Evolutionary conservation across 1,140 invertebrate genomes (phyloP), one percentile per base, ranked within the genome.

Genomic region (Holcopasites calliopsidis): DNA sequence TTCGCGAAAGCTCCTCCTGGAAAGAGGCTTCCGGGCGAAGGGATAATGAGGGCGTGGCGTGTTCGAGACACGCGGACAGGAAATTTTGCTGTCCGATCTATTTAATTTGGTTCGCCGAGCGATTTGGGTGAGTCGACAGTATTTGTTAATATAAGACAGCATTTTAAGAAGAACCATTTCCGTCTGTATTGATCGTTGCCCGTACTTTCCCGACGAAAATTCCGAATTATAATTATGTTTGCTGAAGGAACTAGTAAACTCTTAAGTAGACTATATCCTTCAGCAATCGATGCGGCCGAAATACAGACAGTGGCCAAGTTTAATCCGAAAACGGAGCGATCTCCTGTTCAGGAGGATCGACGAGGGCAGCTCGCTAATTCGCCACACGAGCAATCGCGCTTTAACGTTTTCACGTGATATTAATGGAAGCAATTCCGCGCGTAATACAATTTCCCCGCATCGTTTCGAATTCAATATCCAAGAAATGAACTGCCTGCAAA

Each of bases 401-500:
- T 64, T 33, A 64, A 64, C 61, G 28, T 44, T 49, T 64, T 49
- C 28, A 28, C 28, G n/a, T 10, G 42, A 47, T 31, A 64, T 49
- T 64, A 64, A 64, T 47, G 42, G 61, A 64, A n/a, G 61, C 28
- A 64, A 64, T 64, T 64, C 42, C 28, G 6, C 6, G n/a, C n/a
- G 26, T 64, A 64, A 64, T 49, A n/a, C 28, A 64, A 64, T 64
- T 47, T 49, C 44, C n/a, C n/a, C n/a, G 61, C 42, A 47, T 49
- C 42, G 40, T 38, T 62, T 62, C 61, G 42, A 21, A 64, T 23
- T 64, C 61, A 21, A 64, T 64, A 35, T 33, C 61, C 28, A 11
- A 5, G 10, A n/a, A n/a, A n/a, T n/a, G n/a, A n/a, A n/a, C n/a
- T n/a, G n/a, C n/a, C n/a, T n/a, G n/a, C n/a, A n/a, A n/a, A n/a